Evolutionary conservation across 2,797 vertebrate genomes (phyloP).

Genomic region (Poeciliopsis turneri): DNA sequence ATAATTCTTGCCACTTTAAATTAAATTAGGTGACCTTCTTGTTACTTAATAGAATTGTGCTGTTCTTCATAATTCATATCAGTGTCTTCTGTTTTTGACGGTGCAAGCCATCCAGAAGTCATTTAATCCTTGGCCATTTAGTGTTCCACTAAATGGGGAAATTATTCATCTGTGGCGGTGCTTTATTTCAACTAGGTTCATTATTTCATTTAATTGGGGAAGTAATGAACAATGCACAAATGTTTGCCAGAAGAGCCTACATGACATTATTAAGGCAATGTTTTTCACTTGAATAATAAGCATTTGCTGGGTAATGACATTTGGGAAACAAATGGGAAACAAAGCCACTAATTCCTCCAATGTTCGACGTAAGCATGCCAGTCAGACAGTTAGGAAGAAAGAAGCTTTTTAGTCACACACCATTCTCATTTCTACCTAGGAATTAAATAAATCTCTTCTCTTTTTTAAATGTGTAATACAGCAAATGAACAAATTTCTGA

Average conservation of each 20-base stretch:
- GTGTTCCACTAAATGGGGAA: conserved; percentile 60
- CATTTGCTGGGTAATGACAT: conserved; percentile 41
- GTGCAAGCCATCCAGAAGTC: conserved; percentile 59
- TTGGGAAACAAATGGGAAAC: conserved; percentile 35
- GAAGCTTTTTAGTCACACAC: conserved; percentile 16
- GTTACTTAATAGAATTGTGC: conserved; percentile 74
- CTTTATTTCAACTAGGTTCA: conserved; percentile 59
- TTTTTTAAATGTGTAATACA: conserved; percentile 23
- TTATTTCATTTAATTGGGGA: conserved; percentile 70
- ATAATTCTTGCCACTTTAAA: conserved; percentile 70
- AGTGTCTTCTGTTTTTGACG: conserved; percentile 58
- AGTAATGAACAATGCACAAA: conserved; percentile 56
- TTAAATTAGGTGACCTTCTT: conserved; percentile 75
- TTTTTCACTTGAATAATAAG: conserved; percentile 46
- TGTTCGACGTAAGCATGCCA: conserved; percentile 14
- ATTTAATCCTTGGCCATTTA: conserved; percentile 72
- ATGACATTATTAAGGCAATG: conserved; percentile 52
- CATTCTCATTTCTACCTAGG: conserved; percentile 13
- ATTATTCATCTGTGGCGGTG: conserved; percentile 62
- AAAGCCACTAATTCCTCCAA: conserved; percentile 6
- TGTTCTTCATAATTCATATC: conserved; percentile 70
- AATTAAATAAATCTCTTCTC: conserved; percentile 24
- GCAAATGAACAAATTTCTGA: not conserved
- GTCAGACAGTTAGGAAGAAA: conserved; percentile 21
- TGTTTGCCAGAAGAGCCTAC: conserved; percentile 58